Percentiles rank a stretch among this genome's conserved stretches.
Evolutionary conservation across 2,797 vertebrate species (phyloP).

Genomic region (Danio choprae): DNA sequence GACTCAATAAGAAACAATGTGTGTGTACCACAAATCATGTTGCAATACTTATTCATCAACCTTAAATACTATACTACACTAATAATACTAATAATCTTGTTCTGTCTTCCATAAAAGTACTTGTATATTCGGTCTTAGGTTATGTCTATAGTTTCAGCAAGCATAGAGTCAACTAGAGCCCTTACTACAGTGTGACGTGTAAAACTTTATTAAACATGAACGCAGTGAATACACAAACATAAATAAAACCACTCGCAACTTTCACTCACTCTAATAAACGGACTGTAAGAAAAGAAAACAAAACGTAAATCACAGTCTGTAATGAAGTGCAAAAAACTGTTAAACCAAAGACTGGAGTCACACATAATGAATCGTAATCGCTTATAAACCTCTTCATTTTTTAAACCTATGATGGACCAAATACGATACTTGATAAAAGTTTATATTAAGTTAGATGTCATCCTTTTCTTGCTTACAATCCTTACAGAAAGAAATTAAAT

Average conservation of each 20-base stretch:
- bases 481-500: slow-evolving; percentile 70
- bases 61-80: too few species aligned
- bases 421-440: slow-evolving; percentile 8
- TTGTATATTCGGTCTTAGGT: too few species aligned
- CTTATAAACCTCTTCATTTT: background rate
- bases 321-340: slow-evolving; percentile 41
- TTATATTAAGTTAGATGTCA: slow-evolving; percentile 74
- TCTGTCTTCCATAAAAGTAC: too few species aligned
- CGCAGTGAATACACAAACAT: slow-evolving; percentile 41
- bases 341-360: background rate
- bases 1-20: too few species aligned
- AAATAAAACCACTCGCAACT: slow-evolving; percentile 30
- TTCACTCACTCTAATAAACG: slow-evolving; percentile 17
- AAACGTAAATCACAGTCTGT: slow-evolving; percentile 30
- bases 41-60: too few species aligned
- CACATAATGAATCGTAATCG: background rate
- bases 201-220: slow-evolving; percentile 45
- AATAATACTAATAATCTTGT: too few species aligned
- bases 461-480: slow-evolving; percentile 81
- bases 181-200: slow-evolving; percentile 25
- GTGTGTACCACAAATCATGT: too few species aligned
- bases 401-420: background rate
- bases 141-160: too few species aligned
- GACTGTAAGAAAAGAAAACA: background rate
- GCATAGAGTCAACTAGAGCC: background rate